These are phyloP conservation scores for Neopipo cinnamomea DNA, from an alignment of 2,113 vertebrate genomes.

Conservation along the genomic window DNA sequence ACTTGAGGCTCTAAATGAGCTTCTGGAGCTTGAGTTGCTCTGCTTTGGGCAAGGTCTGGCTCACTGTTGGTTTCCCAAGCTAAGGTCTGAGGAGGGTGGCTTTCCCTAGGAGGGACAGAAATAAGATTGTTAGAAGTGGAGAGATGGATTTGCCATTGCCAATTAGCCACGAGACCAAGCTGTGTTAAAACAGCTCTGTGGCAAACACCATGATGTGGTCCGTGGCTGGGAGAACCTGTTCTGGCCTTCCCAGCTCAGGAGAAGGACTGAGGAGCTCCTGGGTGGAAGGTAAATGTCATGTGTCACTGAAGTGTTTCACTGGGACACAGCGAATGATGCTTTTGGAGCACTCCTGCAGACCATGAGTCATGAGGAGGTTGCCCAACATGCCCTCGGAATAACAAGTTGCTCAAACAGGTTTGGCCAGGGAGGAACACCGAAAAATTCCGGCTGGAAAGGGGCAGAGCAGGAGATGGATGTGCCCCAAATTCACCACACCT, in stretches of 20 bases:
- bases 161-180: background rate
- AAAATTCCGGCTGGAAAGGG: background rate
- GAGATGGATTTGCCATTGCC: background rate
- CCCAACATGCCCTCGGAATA: background rate
- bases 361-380: constrained; percentile 10
- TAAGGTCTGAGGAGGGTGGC: background rate
- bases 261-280: background rate
- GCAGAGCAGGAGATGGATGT: background rate
- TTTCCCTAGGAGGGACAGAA: background rate
- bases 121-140: background rate
- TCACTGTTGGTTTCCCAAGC: background rate
- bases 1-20: background rate
- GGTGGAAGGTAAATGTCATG: background rate
- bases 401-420: background rate
- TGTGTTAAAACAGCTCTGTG: background rate
- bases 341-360: background rate
- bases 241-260: background rate
- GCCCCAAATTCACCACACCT: background rate
- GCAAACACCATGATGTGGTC: accelerated
- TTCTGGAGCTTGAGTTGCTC: background rate
- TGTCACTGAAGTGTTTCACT: background rate
- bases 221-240: background rate
- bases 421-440: background rate
- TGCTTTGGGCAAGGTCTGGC: background rate
- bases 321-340: background rate